A percentile compares a stretch with the other conserved stretches of the same genome.
These are phyloP conservation scores for Ceratothoa steindachneri DNA, from an alignment of 2,888 invertebrate genomes.

Conservation along the genomic window DNA sequence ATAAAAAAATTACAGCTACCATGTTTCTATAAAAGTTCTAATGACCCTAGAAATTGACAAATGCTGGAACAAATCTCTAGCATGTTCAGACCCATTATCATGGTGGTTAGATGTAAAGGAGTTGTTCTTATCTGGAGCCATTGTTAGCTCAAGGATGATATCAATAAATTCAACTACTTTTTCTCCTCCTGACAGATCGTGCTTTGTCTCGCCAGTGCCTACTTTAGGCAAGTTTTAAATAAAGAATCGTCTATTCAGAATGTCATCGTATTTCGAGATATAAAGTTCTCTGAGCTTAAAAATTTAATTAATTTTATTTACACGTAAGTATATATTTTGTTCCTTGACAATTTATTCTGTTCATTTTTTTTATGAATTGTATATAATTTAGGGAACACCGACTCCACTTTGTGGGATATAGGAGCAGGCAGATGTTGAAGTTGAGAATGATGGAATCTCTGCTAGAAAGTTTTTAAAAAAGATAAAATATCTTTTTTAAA, in stretches of 20 bases:
- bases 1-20: no score
- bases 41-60: no score
- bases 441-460: no score
- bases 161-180: not conserved
- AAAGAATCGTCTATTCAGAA: conserved; percentile 32
- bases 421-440: no score
- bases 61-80: no score
- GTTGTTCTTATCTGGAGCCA: not conserved
- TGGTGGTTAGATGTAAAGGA: no score
- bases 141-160: no score
- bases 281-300: conserved; percentile 35
- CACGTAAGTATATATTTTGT: conserved; percentile 35
- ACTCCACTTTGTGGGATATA: no score
- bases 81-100: no score
- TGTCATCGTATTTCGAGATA: conserved; percentile 39
- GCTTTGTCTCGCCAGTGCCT: conserved; percentile 40
- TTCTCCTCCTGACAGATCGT: conserved; percentile 10
- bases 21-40: no score
- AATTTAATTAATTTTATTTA: conserved; percentile 45
- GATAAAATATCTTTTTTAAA: no score
- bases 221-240: conserved; percentile 43
- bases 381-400: not conserved
- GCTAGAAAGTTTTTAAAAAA: no score
- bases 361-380: not conserved
- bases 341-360: not conserved